phyloP scores from a whole-genome alignment of 1,140 invertebrate species.

The Dufourea novaeangliae region DNA sequence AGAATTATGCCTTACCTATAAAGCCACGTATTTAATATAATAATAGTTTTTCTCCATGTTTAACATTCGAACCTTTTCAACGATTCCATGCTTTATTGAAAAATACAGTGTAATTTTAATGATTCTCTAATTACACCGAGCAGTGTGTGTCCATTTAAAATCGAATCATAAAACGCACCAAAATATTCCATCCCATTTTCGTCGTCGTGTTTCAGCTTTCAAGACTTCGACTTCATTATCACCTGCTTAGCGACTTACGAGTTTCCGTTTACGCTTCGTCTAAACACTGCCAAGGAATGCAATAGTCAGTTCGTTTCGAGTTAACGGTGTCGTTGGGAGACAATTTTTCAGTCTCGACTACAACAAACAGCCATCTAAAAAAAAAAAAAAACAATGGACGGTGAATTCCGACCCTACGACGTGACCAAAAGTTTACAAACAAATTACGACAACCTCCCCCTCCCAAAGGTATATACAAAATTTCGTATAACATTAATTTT shows the following conservation, averaged over 20 bases:
- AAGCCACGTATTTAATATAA: background rate
- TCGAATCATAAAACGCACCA: too few species aligned
- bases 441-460: background rate
- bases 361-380: background rate
- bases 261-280: conserved; percentile 55
- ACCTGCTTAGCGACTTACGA: background rate
- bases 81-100: background rate
- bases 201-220: background rate
- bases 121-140: background rate
- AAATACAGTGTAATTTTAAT: background rate
- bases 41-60: background rate
- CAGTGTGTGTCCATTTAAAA: background rate
- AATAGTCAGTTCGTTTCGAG: conserved; percentile 37
- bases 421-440: background rate
- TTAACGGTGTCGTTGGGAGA: conserved; percentile 37
- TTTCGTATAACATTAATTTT: background rate
- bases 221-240: background rate
- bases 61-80: background rate
- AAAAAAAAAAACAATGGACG: conserved; percentile 2
- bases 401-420: conserved; percentile 10
- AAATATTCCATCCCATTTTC: background rate
- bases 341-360: background rate
- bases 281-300: conserved; percentile 65
- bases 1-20: background rate
- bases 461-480: too few species aligned